Percentiles rank a stretch among this genome's conserved stretches.
Conservation (phyloP, 2,888 invertebrate genomes). For the Pemphredon lugubris region DNA sequence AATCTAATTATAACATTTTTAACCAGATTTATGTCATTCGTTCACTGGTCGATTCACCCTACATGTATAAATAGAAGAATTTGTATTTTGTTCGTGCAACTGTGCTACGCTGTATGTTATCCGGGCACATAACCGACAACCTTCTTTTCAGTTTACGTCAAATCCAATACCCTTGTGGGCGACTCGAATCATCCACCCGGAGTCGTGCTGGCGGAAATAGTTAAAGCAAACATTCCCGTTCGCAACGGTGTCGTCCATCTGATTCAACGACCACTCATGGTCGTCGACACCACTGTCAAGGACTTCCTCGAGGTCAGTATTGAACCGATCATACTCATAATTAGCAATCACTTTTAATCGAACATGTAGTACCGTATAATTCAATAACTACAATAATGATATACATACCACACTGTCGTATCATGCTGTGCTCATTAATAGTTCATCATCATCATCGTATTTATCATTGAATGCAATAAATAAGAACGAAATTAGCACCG, state of each 20-base stretch:
- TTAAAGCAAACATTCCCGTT: slow-evolving; percentile 94
- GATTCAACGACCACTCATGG: slow-evolving; percentile 94
- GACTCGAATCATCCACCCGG: slow-evolving; percentile 90
- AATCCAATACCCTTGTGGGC: slow-evolving; percentile 91
- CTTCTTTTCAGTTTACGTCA: slow-evolving; percentile 88
- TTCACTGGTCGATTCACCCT: no score
- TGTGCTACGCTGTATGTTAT: no score
- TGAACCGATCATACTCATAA: slow-evolving; percentile 1
- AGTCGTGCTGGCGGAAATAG: slow-evolving; percentile 93
- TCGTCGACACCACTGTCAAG: slow-evolving; percentile 93
- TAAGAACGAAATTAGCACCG: no score
- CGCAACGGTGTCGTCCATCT: slow-evolving; percentile 96
- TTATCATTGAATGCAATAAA: no score
- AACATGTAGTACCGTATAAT: no score
- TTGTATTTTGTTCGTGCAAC: no score
- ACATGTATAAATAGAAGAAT: no score
- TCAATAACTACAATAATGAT: background rate
- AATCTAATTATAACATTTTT: no score
- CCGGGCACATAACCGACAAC: slow-evolving; percentile 1
- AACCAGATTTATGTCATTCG: no score
- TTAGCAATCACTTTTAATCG: background rate
- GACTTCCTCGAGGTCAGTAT: slow-evolving; percentile 91
- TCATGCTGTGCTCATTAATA: background rate
- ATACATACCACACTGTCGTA: background rate
- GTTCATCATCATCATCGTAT: background rate